Percentiles rank a stretch among this genome's conserved stretches.
These are phyloP conservation scores for Euura saliciscinereae DNA, from an alignment of 1,140 invertebrate species.

Conservation along the genomic window DNA sequence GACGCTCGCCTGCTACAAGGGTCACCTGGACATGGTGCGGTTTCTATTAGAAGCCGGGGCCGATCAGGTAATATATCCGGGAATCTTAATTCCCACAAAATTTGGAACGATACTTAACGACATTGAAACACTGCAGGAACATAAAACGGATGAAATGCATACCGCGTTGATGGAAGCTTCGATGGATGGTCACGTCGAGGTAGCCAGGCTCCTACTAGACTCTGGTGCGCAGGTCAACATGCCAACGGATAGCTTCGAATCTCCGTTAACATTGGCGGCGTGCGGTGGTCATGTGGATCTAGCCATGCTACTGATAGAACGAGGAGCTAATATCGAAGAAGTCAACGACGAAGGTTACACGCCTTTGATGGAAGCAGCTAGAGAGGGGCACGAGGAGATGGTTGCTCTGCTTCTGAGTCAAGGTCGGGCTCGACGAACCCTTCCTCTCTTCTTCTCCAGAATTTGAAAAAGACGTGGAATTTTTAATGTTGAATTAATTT, in stretches of 20 bases:
- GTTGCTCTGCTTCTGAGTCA: slow-evolving; percentile 91
- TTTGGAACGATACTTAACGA: too few species aligned
- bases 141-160: slow-evolving; percentile 99
- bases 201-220: slow-evolving; percentile 89
- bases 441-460: slow-evolving; percentile 12
- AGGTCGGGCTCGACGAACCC: slow-evolving; percentile 59
- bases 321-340: slow-evolving; percentile 98
- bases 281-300: slow-evolving; percentile 98
- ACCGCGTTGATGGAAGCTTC: slow-evolving; percentile 99
- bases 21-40: slow-evolving; percentile 96
- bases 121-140: slow-evolving; percentile 65
- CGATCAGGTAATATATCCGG: slow-evolving; percentile 68
- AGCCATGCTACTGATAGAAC: slow-evolving; percentile 91
- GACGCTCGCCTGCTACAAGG: slow-evolving; percentile 97
- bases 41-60: slow-evolving; percentile 93
- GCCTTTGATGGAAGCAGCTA: slow-evolving; percentile 97
- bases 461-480: neutral
- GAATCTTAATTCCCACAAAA: neutral
- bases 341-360: slow-evolving; percentile 99
- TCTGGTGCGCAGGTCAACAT: slow-evolving; percentile 99
- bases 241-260: slow-evolving; percentile 99
- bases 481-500: slow-evolving; percentile 24
- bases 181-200: slow-evolving; percentile 99
- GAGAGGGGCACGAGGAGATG: slow-evolving; percentile 99
- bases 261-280: slow-evolving; percentile 95